Evolutionary conservation across 2,888 invertebrate species (phyloP).

Genomic region (Protophormia terraenovae): DNA sequence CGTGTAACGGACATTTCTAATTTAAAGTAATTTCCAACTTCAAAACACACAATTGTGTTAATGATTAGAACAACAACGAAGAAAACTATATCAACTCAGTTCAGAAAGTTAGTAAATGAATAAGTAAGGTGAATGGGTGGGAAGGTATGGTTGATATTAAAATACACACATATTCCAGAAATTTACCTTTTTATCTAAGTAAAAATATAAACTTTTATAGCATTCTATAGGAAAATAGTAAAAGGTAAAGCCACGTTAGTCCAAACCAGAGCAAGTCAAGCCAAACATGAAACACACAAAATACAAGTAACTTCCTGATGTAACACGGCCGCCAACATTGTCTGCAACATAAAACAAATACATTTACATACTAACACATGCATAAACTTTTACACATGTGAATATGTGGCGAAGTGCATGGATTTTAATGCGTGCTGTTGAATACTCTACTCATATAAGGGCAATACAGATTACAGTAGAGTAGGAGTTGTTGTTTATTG

Average conservation of each 20-base stretch:
- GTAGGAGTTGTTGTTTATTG: not conserved
- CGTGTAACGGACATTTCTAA: constrained; percentile 79
- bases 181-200: not conserved
- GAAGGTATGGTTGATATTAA: constrained; percentile 11
- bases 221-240: not conserved
- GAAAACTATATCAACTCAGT: constrained; percentile 62
- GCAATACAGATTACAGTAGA: not conserved
- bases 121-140: not conserved
- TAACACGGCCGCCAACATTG: constrained; percentile 64
- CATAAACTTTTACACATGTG: not conserved
- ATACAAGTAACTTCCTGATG: constrained; percentile 61
- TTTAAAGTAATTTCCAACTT: constrained; percentile 76
- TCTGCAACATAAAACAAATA: not conserved
- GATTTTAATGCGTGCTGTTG: constrained; percentile 29
- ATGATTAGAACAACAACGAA: constrained; percentile 78
- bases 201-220: not conserved
- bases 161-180: not conserved
- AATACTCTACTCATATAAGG: not conserved
- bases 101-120: not conserved
- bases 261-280: constrained; percentile 10
- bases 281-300: constrained; percentile 37
- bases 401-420: constrained; percentile 14
- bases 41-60: constrained; percentile 75
- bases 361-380: not conserved
- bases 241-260: not conserved